Conservation (phyloP, 2,797 vertebrate species). For the Basileuterus tristriatus region DNA sequence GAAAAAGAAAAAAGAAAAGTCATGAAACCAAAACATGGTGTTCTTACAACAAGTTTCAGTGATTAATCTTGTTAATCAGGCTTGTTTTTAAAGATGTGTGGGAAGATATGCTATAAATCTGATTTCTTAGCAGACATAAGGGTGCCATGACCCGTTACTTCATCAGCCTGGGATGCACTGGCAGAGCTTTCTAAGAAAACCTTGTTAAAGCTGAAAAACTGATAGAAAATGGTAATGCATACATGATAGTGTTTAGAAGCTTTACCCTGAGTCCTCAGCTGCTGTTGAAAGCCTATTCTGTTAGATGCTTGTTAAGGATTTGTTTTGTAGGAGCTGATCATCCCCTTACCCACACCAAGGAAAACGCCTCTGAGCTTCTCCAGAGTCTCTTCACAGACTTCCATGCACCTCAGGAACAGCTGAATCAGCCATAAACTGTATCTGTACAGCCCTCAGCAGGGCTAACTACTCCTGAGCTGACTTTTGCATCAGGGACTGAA, state of each 20-base stretch:
- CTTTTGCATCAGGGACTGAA: neutral
- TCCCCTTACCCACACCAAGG: neutral
- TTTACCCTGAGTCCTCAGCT: neutral
- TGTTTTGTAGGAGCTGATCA: neutral
- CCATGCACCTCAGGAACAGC: neutral
- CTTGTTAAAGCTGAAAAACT: neutral
- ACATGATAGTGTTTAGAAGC: neutral
- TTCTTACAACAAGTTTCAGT: neutral
- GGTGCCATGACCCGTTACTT: neutral
- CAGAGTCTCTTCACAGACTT: neutral
- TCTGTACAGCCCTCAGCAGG: neutral
- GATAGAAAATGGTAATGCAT: neutral
- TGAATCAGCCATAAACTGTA: neutral
- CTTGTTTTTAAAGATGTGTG: constrained; percentile 3
- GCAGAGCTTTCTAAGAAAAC: neutral
- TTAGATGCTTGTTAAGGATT: neutral
- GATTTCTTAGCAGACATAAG: neutral
- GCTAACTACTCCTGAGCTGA: neutral
- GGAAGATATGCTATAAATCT: neutral
- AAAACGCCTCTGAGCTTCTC: neutral
- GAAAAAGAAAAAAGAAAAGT: neutral
- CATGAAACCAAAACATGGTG: neutral
- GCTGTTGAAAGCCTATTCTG: neutral
- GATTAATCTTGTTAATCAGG: neutral
- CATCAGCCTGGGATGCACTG: neutral